Evolutionary conservation across 2,888 invertebrate genomes (phyloP).

Genomic region (Rhagophthalmus giganteus): DNA sequence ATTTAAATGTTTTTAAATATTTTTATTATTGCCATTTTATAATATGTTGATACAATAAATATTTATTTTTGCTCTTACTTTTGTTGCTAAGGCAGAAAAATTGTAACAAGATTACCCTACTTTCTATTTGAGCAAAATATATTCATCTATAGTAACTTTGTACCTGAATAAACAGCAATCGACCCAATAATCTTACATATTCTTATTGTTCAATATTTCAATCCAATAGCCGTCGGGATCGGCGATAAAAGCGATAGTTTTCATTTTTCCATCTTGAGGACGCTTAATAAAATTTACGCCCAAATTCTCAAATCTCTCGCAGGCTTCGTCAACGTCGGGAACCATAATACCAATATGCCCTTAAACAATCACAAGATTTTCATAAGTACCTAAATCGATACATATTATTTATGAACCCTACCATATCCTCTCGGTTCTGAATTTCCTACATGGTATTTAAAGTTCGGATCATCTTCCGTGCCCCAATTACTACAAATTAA

Average conservation of each 20-base stretch:
- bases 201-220: conserved; percentile 72
- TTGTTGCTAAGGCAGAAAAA: too few relatives aligned
- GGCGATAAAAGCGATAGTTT: conserved; percentile 89
- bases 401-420: conserved; percentile 43
- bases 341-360: conserved; percentile 92
- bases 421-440: conserved; percentile 86
- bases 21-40: too few relatives aligned
- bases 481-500: conserved; percentile 86
- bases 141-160: too few relatives aligned
- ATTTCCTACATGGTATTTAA: conserved; percentile 88
- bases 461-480: conserved; percentile 78
- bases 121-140: too few relatives aligned
- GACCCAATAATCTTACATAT: too few relatives aligned
- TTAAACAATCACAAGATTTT: conserved; percentile 39
- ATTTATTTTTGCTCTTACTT: too few relatives aligned
- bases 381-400: conserved; percentile 10
- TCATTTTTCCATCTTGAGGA: conserved; percentile 91
- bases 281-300: conserved; percentile 89
- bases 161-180: too few relatives aligned
- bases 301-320: conserved; percentile 78
- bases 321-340: conserved; percentile 85
- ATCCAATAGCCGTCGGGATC: conserved; percentile 98
- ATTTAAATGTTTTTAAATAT: too few relatives aligned
- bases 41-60: too few relatives aligned
- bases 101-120: too few relatives aligned